Evolutionary conservation across 2,797 vertebrate genomes (phyloP), one percentile per base, ranked within the genome.

Genomic region (Poecilia gillii): DNA sequence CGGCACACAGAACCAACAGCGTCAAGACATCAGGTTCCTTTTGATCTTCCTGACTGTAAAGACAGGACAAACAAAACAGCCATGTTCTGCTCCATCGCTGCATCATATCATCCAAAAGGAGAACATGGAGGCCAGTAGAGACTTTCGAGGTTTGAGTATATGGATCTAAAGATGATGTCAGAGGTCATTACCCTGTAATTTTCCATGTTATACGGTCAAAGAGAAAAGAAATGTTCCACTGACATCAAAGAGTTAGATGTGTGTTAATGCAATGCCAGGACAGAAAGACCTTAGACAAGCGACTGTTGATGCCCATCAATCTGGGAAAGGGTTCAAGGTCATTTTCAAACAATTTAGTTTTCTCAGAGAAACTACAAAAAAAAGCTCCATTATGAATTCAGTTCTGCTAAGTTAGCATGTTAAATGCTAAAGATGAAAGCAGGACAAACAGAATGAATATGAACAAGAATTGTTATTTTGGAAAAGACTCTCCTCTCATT

Each of bases 1-100:
- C 55, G 84, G 86, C 82, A 76, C 73, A 81, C 76, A 91, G 85
- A 89, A 88, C 80, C 91, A 89, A 91, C 91, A 92, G 78, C 85
- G 78, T 91, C 92, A 94, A 70, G 87, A 93, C 86, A 84, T 83
- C 85, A 53, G 85, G 16, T 55, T 73, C 85, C 83, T 88, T 89
- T 91, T 89, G 23, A 91, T 90, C 88, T 84, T 5, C 31, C 39
- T 0, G 36, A 51, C 81, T 82, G 82, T 88, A 81, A 92, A 92
- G 87, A 83, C 7, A 90, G 92, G 88, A 84, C 91, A 88, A 92
- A 93, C 91, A 94, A 89, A 90, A 80, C 36, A 23, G 82, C 81
- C 76, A 70, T 18, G 84, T 85, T 91, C 84, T 76, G 74, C 81
- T 66, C 66, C n/a, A 4, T 84, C 81, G 81, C 84, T 36, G 39